These are phyloP conservation scores for Brienomyrus brachyistius DNA, from an alignment of 2,113 vertebrate species.

Conservation along the genomic window DNA sequence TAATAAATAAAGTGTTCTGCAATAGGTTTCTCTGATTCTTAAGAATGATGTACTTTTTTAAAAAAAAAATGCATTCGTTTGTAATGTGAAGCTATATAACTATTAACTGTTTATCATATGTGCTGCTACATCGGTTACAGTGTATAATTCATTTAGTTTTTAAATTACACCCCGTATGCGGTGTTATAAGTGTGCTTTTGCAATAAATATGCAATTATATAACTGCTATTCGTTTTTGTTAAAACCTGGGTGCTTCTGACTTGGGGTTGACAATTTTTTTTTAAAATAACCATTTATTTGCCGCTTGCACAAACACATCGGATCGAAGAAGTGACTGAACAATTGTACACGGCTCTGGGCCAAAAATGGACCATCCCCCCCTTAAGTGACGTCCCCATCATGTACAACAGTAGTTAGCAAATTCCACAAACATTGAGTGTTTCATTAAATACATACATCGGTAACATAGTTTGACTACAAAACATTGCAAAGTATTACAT, in stretches of 20 bases:
- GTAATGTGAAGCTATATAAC: not conserved
- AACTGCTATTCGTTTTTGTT: not conserved
- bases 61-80: not conserved
- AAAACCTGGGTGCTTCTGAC: not conserved
- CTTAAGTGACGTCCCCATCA: too few species aligned
- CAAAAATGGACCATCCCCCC: too few species aligned
- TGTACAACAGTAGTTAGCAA: too few species aligned
- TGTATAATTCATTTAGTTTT: not conserved
- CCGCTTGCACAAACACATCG: not conserved
- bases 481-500: too few species aligned
- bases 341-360: too few species aligned
- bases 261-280: not conserved
- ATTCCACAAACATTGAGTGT: too few species aligned
- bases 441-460: too few species aligned
- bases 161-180: not conserved
- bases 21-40: not conserved
- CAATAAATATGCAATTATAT: not conserved
- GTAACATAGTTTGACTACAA: too few species aligned
- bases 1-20: not conserved
- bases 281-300: not conserved
- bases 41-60: not conserved
- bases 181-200: not conserved
- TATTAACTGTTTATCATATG: not conserved
- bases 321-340: too few species aligned
- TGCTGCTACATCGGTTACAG: not conserved